Conservation (phyloP, 1,140 invertebrate species). For the Anoplophora glabripennis region DNA sequence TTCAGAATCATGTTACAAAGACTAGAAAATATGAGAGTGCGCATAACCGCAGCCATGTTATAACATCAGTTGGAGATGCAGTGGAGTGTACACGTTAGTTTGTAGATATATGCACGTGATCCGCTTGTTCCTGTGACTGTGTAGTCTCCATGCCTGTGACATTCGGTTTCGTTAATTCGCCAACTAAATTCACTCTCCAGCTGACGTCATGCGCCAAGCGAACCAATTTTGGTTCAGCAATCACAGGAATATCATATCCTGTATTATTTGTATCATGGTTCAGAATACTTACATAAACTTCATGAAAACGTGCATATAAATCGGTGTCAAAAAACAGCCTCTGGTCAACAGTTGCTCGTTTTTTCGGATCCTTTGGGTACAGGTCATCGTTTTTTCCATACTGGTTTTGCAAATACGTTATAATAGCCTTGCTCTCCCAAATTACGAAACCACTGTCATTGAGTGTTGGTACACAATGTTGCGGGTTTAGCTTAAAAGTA, state of each 20-base stretch:
- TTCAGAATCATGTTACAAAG: too few relatives aligned
- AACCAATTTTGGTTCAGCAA: background rate
- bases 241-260: background rate
- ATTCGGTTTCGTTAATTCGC: too few relatives aligned
- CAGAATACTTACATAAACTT: conserved; percentile 59
- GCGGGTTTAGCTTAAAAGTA: too few relatives aligned
- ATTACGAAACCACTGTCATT: conserved; percentile 65
- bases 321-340: conserved; percentile 74
- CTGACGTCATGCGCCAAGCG: background rate
- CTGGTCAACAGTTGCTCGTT: conserved; percentile 68
- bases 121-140: background rate
- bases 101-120: too few relatives aligned
- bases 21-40: too few relatives aligned
- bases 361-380: conserved; percentile 71
- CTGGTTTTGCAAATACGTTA: conserved; percentile 66
- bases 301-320: conserved; percentile 63
- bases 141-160: too few relatives aligned
- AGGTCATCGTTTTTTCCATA: conserved; percentile 70
- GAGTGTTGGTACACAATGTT: conserved; percentile 66
- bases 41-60: too few relatives aligned
- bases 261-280: background rate
- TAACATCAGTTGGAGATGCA: too few relatives aligned
- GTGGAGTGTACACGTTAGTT: too few relatives aligned
- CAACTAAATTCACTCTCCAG: too few relatives aligned
- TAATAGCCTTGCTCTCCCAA: conserved; percentile 71